A percentile compares a stretch with the other conserved stretches of the same genome.
Evolutionary conservation across 2,797 vertebrate species (phyloP).

Genomic region (Cyprinodon diabolis): DNA sequence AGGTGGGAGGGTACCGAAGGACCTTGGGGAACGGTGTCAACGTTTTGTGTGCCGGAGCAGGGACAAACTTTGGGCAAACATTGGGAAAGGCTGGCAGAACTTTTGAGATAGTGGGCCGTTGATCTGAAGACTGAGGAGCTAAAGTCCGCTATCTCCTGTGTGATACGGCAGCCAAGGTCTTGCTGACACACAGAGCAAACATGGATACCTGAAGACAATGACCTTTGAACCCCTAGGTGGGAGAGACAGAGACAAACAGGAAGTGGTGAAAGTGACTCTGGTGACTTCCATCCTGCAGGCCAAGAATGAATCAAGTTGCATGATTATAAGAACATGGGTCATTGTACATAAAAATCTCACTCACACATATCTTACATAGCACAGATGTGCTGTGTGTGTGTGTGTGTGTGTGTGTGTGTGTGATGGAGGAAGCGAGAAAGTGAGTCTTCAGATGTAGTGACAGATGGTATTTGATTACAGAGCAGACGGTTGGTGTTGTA

Average conservation of each 20-base stretch:
- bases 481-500: conserved; percentile 99
- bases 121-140: conserved; percentile 79
- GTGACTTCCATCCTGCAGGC: conserved; percentile 68
- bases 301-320: conserved; percentile 85
- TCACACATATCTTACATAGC: conserved; percentile 75
- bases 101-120: conserved; percentile 81
- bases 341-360: conserved; percentile 66
- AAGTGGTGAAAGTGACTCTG: conserved; percentile 74
- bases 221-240: conserved; percentile 65
- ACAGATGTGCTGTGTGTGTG: conserved; percentile 87
- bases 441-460: conserved; percentile 99
- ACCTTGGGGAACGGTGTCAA: conserved; percentile 79
- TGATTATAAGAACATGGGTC: conserved; percentile 83
- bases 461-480: conserved; percentile 99
- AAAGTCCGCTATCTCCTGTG: conserved; percentile 75
- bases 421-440: conserved; percentile 63
- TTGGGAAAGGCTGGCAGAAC: conserved; percentile 78
- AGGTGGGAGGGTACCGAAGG: conserved; percentile 63
- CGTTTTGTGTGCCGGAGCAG: conserved; percentile 77
- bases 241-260: conserved; percentile 62
- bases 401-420: conserved; percentile 49
- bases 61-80: conserved; percentile 80
- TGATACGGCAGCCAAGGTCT: conserved; percentile 77
- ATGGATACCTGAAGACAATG: conserved; percentile 82
- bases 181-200: conserved; percentile 78